These are phyloP conservation scores for Hanleya hanleyi DNA, from an alignment of 2,888 invertebrate genomes.

Conservation along the genomic window DNA sequence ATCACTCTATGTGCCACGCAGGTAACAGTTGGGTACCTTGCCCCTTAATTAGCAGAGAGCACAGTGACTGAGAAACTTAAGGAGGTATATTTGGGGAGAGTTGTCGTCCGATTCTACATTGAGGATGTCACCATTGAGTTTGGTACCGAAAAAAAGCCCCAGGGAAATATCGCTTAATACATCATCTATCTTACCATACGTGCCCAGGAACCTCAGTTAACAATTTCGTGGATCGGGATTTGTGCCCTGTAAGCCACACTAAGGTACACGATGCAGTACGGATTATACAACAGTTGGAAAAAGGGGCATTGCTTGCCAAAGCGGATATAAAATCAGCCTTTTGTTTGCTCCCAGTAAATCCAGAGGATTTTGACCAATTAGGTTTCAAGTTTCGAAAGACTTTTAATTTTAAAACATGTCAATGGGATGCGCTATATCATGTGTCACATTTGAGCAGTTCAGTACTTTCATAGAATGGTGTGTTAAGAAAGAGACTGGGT, in stretches of 20 bases:
- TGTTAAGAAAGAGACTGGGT: background rate
- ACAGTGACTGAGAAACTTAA: no score
- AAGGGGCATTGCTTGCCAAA: constrained; percentile 22
- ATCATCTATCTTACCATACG: constrained; percentile 25
- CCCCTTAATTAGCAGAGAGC: no score
- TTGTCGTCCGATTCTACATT: no score
- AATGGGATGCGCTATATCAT: constrained; percentile 22
- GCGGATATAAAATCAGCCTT: constrained; percentile 35
- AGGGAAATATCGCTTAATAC: constrained; percentile 29
- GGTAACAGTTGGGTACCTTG: no score
- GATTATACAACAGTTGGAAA: constrained; percentile 13
- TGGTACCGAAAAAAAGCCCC: constrained; percentile 23
- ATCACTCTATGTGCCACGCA: no score
- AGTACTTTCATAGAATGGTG: constrained; percentile 19
- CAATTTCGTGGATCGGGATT: constrained; percentile 13
- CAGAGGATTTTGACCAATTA: constrained; percentile 30
- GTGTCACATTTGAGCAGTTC: constrained; percentile 17
- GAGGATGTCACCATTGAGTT: constrained; percentile 20
- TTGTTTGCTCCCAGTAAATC: constrained; percentile 25
- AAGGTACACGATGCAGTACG: constrained; percentile 15
- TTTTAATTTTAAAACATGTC: constrained; percentile 27
- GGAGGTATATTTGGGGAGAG: no score
- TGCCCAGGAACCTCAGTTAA: constrained; percentile 26
- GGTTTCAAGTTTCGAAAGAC: constrained; percentile 28
- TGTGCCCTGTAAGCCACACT: constrained; percentile 12